Base-by-base conservation (phyloP, 2,888 invertebrate species). In the Diogma glabrata region DNA sequence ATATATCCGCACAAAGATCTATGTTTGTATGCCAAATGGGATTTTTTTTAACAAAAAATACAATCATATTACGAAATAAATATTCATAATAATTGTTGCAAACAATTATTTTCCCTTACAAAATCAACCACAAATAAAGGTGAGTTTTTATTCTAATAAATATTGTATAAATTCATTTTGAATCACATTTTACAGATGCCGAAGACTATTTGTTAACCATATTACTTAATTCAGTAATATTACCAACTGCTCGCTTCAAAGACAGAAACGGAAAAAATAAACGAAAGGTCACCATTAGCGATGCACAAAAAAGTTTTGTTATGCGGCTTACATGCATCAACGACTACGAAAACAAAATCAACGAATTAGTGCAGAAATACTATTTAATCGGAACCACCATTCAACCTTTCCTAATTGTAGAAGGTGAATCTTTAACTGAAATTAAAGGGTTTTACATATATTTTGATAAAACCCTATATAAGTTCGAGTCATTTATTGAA, bases 341-440 rank as follows among this genome's bases (percentile, higher is more conserved):
- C n/a, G 36, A 36, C n/a, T 36, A 36, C 36, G 14, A 36, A 36
- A 7, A 36, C 36, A 36, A 36, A 36, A 12, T 36, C 7, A 36
- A 36, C n/a, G 36, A 36, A 36, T 36, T 36, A 36, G n/a, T 36
- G n/a, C 36, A 36, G 28, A 36, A 36, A 12, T 36, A 36, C n/a
- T 36, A 36, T 36, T 36, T 12, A 36, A 36, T 36, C 36, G 36
- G 36, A 2, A 36, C 36, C 9, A 36, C 36, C 9, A 36, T 36
- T 36, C 36, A 36, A 36, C 36, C 36, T 8, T 36, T 36, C 16
- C n/a, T 36, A 36, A 36, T 36, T 36, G 36, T 36, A 12, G 36
- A 36, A 36, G 8, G 36, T 36, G 36, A 12, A 12, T 16, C 8
- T 36, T n/a, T 14, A 36, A 36, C 10, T 6, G 36, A 36, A 8